Base-by-base conservation (phyloP, 1,140 invertebrate genomes). In the Drosophila setifemur region DNA sequence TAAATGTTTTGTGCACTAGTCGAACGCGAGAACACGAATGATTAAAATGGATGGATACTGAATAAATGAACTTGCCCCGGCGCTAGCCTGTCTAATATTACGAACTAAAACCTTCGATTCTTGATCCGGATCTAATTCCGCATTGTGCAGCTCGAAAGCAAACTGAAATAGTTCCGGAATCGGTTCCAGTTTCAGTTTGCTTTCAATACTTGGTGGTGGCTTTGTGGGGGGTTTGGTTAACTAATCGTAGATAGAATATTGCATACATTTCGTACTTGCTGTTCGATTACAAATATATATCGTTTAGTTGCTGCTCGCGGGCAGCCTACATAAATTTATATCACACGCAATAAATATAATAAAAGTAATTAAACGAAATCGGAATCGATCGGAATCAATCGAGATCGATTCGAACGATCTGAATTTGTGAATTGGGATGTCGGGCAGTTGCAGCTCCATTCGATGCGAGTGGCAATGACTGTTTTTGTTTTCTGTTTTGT, bases 401-500 rank as follows among this genome's bases (percentile, higher is more conserved):
- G n/a, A n/a, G n/a, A n/a, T n/a, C 31, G 3, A 12, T 33, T 12
- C 6, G n/a, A 3, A 31, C 29, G 50, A 33, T 49, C 14, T 21
- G 31, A 48, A 29, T 44, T 29, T 37, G 16, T 63, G 49, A 45
- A 52, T 42, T 33, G 43, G 50, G 61, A 3, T 23, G 6, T 47
- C 39, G 42, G 39, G 18, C 33, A 37, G 11, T 37, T 37, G 33
- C 33, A 37, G 33, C 33, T 37, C 52, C 72, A 79, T 85, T 85
- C 81, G 75, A 76, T 85, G 72, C 81, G 81, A 85, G 85, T 85
- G 82, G 81, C 81, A 85, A 85, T 85, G 82, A 85, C 81, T 85
- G 71, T 71, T 85, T 28, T 43, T 57, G 44, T n/a, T n/a, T n/a
- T n/a, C n/a, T n/a, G n/a, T n/a, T n/a, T n/a, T n/a, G n/a, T n/a